Evolutionary conservation across 2,888 invertebrate genomes (phyloP).

Genomic region (Stictocephala bisonia): DNA sequence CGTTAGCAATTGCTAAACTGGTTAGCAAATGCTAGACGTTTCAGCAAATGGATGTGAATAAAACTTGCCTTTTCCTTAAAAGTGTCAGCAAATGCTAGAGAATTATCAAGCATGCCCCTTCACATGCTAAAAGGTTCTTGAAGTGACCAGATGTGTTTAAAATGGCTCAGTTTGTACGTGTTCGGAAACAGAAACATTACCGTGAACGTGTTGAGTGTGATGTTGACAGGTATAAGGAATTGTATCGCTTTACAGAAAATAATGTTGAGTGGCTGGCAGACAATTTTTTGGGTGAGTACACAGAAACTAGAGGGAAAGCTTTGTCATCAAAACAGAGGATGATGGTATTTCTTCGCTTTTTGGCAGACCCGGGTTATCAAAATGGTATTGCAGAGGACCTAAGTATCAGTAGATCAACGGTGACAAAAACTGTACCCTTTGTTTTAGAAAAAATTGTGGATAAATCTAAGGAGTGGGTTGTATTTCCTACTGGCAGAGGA

Average conservation of each 20-base stretch:
- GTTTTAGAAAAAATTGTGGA: background rate
- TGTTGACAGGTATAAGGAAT: background rate
- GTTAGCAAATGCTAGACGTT: no score
- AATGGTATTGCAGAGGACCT: background rate
- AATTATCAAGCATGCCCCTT: no score
- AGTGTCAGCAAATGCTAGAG: no score
- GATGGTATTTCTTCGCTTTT: no score
- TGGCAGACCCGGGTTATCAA: background rate
- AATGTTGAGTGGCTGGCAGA: background rate
- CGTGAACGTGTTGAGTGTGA: constrained; percentile 3
- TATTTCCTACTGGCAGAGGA: constrained; percentile 3
- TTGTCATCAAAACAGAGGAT: background rate
- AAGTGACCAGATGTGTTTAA: no score
- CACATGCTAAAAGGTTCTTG: no score
- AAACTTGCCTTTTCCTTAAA: no score
- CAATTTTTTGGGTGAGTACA: background rate
- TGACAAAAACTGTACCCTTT: background rate
- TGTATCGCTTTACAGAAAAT: background rate
- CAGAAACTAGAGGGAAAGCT: no score
- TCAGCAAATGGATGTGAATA: no score
- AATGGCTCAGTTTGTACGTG: no score
- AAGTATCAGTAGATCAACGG: background rate
- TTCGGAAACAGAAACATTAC: no score
- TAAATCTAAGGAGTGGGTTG: background rate
- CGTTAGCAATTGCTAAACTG: no score